Evolutionary conservation across 2,888 invertebrate species (phyloP), one percentile per base, ranked within the genome.

Genomic region (Limnephilus lunatus): DNA sequence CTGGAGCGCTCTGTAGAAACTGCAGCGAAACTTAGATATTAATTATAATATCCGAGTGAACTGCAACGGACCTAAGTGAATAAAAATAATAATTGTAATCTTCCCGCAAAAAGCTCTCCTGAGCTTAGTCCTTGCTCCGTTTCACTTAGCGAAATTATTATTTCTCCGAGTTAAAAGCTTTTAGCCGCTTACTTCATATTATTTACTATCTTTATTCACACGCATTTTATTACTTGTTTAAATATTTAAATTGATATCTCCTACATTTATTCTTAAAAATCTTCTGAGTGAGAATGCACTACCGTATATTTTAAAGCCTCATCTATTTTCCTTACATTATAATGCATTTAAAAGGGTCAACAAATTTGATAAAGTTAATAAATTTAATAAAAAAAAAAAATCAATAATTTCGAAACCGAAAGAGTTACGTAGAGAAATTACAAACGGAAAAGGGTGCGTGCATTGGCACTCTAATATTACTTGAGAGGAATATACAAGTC

Each of bases 41-140:
- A 85, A 44, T 86, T 30, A 53, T 86, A 53, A 86, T 86, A 32
- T 83, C 82, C 32, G 32, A 7, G 31, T 83, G 2, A 83, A 35
- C 15, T 35, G 32, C 82, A 19, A 31, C 82, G 32, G 32, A 7
- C 31, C 32, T 83, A 35, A 35, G 30, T 83, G 31, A 83, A 83
- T 83, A 83, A 68, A 68, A 68, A 68, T 68, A 68, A 32, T 82
- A 30, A 31, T 83, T 19, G 82, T 83, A 83, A 83, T 32, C 19
- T 83, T 32, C 82, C 14, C 31, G 14, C 32, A 31, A 82, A 35
- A 25, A 83, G 82, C 31, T 83, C 32, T 31, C 19, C 19, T 15
- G 68, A 25, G 25, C 68, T 68, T 2, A 68, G 2, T 68, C 68
- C 15, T 35, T 83, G 31, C 82, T 83, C 19, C 32, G 82, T 83